These are phyloP conservation scores for Aphelocoma californica DNA, from an alignment of 2,797 vertebrate genomes.

Conservation along the genomic window DNA sequence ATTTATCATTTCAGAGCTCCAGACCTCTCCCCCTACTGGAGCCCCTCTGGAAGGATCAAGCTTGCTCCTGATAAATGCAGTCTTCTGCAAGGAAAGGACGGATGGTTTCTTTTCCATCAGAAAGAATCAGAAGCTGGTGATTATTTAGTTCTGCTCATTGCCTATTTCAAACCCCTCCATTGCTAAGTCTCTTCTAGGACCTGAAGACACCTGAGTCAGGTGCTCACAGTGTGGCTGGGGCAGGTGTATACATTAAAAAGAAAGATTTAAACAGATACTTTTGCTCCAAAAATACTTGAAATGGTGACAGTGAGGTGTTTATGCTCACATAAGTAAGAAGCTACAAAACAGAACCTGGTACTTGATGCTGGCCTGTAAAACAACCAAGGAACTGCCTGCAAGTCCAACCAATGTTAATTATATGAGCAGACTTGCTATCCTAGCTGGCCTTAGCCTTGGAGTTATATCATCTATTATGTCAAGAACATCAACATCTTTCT, in stretches of 20 bases:
- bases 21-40: neutral
- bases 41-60: neutral
- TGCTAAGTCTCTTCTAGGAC: neutral
- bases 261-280: neutral
- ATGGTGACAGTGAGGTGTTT: neutral
- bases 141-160: neutral
- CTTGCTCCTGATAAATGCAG: neutral
- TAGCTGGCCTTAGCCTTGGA: neutral
- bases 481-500: neutral
- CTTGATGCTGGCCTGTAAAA: neutral
- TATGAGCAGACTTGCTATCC: neutral
- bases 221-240: neutral
- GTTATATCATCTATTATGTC: neutral
- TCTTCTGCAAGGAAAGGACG: neutral
- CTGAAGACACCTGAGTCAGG: neutral
- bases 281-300: neutral
- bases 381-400: neutral
- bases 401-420: neutral
- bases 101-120: neutral
- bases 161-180: neutral
- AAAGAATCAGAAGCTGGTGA: neutral
- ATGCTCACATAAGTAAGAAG: neutral
- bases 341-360: neutral
- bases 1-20: neutral
- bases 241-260: neutral